Base-by-base conservation (phyloP, 2,797 vertebrate species). In the Chromis chromis region DNA sequence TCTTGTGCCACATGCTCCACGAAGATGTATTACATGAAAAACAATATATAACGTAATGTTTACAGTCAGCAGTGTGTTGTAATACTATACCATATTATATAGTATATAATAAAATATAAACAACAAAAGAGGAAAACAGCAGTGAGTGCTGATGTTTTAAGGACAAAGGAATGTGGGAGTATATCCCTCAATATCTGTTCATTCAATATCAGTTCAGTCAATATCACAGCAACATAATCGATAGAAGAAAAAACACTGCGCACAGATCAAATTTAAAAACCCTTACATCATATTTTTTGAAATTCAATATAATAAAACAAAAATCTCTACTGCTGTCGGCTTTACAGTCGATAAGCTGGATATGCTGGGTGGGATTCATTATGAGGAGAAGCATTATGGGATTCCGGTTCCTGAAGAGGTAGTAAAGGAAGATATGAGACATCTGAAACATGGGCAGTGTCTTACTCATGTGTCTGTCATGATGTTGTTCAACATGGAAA, bases 401-500 rank as follows among this genome's bases (percentile, higher is more conserved):
- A 61, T 49, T 64, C 28, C 27, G 80, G 39, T 72, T 70, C 17
- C 24, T 61, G 44, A 17, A 46, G 44, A 49, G 28, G 54, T 67
- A 63, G 6, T 25, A 50, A 65, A 19, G 42, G 46, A 76, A 60
- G 22, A 84, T 44, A 28, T 61, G 44, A 72, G 83, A 80, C 57
- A 80, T 55, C 82, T 79, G 79, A 52, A 79, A 70, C 74, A 64
- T 19, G 40, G 39, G 48, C 64, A 72, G 59, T 49, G 49, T 76
- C 78, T 86, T 82, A 85, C 82, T 86, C 79, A 83, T 81, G 70
- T 74, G 79, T 76, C 82, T 76, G 79, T 74, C 81, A 85, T 73
- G 67, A 74, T 87, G 76, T 78, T 67, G 78, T 89, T 79, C 71
- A 76, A 87, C 83, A 87, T 81, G 69, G 74, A 91, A 91, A 90